Evolutionary conservation across 2,113 vertebrate species (phyloP), one percentile per base, ranked within the genome.

Genomic region (Ceuthmochares aereus): DNA sequence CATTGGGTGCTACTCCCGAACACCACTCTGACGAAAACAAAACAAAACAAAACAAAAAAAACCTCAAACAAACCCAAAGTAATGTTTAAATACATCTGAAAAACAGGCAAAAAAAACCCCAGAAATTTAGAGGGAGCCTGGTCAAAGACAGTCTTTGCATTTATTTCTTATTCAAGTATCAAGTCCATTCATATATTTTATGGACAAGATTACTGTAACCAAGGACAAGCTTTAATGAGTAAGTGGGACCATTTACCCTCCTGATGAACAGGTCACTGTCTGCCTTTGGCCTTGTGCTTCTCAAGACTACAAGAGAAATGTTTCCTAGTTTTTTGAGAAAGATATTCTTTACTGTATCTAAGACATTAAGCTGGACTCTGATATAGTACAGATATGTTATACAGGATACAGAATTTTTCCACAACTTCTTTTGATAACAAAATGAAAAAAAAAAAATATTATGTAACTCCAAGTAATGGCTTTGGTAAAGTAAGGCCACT

Each of bases 401-500:
- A 64, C 18, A 43, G 23, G n/a, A 43, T 9, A 36, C 15, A 66
- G 12, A 86, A 58, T 37, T 79, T 93, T 94, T 84, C 19, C 10
- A 68, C 22, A 32, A 25, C 9, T 95, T 66, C 43, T 76, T 54
- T 60, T 37, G 20, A 58, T 54, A 89, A 56, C 32, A 51, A 30
- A 9, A 79, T 43, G 4, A 47, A 60, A 87, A 93, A 47, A n/a
- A n/a, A n/a, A n/a, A n/a, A n/a, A n/a, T n/a, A n/a, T n/a, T 4
- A 32, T 90, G 6, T 37, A 66, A 67, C 20, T 80, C 42, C 63
- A 85, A 62, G 18, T 67, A 59, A 64, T 26, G 6, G 15, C 30
- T 89, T 84, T 89, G 74, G 64, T 49, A 92, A 87, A 89, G 36
- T 30, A 80, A 84, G 16, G 63, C 8, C 26, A 26, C n/a, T 79